phyloP scores from a whole-genome alignment of 2,113 vertebrate genomes.

The Lycaon pictus region DNA sequence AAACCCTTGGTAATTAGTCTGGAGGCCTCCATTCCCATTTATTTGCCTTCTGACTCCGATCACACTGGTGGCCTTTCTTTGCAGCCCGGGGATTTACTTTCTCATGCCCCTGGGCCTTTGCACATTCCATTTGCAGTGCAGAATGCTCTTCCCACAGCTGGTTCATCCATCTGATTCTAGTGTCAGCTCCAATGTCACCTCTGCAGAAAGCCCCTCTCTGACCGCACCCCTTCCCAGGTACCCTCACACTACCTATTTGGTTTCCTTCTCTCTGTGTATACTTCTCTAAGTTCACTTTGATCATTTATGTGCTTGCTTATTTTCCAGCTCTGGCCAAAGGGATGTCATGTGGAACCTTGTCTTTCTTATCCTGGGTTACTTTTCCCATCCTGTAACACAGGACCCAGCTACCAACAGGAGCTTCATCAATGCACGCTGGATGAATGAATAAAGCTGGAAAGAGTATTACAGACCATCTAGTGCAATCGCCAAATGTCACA shows the following conservation, averaged over 20 bases:
- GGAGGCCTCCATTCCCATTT: no score
- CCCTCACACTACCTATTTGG: accelerated
- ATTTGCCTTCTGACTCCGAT: neutral
- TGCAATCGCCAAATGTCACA: accelerated
- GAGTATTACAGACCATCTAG: accelerated
- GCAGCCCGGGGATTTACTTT: accelerated
- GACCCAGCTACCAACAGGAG: neutral
- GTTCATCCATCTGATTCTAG: no score
- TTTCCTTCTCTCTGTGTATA: accelerated
- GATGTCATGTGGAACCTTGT: accelerated
- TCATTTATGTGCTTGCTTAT: accelerated
- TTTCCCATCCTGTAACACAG: neutral
- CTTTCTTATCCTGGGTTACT: no score
- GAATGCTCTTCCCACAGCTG: neutral
- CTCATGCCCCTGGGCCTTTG: neutral
- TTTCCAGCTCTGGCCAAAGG: neutral
- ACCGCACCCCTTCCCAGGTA: neutral
- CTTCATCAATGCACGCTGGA: accelerated
- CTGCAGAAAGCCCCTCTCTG: neutral
- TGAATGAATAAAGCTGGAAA: accelerated
- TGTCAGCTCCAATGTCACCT: neutral
- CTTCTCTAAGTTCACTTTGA: no score
- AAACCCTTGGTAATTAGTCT: accelerated
- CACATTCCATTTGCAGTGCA: accelerated
- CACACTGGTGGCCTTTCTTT: no score